A percentile compares a stretch with the other conserved stretches of the same genome.
Conservation (phyloP, 1,140 invertebrate species). For the Stenopsyche tienmushanensis region DNA sequence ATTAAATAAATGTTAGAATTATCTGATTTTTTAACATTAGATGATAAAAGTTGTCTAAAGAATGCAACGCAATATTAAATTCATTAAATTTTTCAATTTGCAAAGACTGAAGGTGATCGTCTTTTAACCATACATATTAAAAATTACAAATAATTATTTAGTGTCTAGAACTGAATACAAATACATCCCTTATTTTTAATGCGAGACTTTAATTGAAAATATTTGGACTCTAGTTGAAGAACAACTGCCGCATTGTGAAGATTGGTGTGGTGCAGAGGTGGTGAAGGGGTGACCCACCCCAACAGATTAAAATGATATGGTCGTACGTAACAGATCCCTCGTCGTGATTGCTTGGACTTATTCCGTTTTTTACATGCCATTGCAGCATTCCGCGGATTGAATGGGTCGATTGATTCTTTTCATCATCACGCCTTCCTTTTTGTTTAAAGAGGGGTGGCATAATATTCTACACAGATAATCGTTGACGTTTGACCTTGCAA, state of each 20-base stretch:
- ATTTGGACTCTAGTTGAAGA: background rate
- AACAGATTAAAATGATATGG: slow-evolving; percentile 36
- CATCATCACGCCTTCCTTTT: slow-evolving; percentile 4
- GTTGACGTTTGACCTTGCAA: background rate
- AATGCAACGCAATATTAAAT: too few species aligned
- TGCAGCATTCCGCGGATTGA: slow-evolving; percentile 17
- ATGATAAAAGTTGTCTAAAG: too few species aligned
- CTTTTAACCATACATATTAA: too few species aligned
- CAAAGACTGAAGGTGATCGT: too few species aligned
- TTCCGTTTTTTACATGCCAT: slow-evolving; percentile 32
- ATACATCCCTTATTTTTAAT: too few species aligned
- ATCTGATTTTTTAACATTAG: too few species aligned
- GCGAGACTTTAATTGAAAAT: background rate
- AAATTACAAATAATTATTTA: too few species aligned
- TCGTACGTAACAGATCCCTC: slow-evolving; percentile 27
- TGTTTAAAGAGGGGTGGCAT: too few species aligned
- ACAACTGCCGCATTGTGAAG: slow-evolving; percentile 6
- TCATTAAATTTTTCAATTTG: too few species aligned
- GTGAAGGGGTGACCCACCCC: slow-evolving; percentile 1
- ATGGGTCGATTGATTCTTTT: slow-evolving; percentile 19
- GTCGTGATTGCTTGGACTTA: slow-evolving; percentile 33
- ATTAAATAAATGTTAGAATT: too few species aligned
- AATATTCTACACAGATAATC: background rate
- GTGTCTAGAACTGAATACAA: too few species aligned
- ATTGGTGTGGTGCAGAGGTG: background rate